Percentiles rank a stretch among this genome's conserved stretches.
phyloP scores from a whole-genome alignment of 2,113 vertebrate genomes.

The Strix uralensis region DNA sequence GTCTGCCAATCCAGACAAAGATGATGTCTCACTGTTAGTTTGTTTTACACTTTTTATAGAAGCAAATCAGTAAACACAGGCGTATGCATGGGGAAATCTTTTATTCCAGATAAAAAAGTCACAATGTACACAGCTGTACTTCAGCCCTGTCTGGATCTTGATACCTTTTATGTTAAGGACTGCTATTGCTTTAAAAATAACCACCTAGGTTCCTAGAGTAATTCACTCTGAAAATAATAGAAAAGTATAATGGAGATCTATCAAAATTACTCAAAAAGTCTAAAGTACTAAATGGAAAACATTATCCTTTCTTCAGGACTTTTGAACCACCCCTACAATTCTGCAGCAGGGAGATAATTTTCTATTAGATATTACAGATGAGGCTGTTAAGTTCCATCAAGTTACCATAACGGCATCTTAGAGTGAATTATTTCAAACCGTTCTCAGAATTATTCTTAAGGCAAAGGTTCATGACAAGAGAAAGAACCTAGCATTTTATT shows the following conservation, averaged over 20 bases:
- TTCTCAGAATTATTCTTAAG: slow-evolving; percentile 8
- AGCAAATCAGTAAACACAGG: slow-evolving; percentile 6
- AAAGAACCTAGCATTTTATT: not conserved
- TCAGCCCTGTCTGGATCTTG: not conserved
- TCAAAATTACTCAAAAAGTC: not conserved
- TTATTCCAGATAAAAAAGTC: not conserved
- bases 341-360: not conserved
- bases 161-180: not conserved
- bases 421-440: not conserved
- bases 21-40: not conserved
- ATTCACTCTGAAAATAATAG: not conserved
- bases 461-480: not conserved
- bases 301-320: not conserved
- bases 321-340: not conserved
- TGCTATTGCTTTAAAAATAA: not conserved
- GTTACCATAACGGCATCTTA: not conserved
- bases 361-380: not conserved
- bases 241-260: not conserved
- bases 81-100: not conserved
- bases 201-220: not conserved
- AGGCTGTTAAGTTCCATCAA: not conserved
- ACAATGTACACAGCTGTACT: not conserved
- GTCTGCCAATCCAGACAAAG: slow-evolving; percentile 2
- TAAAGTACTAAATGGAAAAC: slow-evolving; percentile 2
- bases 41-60: slow-evolving; percentile 2